These are phyloP conservation scores for Shinisaurus crocodilurus DNA, from an alignment of 2,113 vertebrate species.

Conservation along the genomic window DNA sequence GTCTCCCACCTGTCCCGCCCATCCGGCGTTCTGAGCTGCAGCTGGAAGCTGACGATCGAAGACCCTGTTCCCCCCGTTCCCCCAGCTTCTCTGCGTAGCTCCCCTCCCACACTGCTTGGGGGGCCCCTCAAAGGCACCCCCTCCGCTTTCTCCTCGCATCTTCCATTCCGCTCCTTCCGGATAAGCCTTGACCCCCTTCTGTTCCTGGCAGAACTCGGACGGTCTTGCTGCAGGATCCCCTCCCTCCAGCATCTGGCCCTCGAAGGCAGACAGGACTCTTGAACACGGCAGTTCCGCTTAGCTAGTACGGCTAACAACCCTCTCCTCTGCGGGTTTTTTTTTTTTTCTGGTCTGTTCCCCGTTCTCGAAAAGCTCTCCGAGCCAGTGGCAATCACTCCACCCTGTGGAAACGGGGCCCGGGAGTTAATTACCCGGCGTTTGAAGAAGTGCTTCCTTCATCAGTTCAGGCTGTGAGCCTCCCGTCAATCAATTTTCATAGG, in stretches of 20 bases:
- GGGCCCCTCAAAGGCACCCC: too few species aligned
- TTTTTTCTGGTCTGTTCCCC: not conserved
- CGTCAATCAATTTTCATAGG: not conserved
- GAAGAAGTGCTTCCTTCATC: not conserved
- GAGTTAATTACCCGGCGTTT: not conserved
- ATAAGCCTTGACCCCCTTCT: not conserved
- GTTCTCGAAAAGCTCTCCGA: not conserved
- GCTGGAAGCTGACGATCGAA: not conserved
- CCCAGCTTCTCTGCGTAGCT: not conserved
- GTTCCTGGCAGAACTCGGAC: not conserved
- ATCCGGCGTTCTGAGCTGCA: not conserved
- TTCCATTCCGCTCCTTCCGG: too few species aligned
- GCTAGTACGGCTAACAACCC: too few species aligned
- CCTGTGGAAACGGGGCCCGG: too few species aligned
- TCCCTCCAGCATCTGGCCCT: not conserved
- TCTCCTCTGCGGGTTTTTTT: too few species aligned
- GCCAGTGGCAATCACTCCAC: not conserved
- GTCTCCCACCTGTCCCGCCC: not conserved
- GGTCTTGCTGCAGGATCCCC: too few species aligned
- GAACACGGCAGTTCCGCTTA: too few species aligned
- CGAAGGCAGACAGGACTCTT: too few species aligned
- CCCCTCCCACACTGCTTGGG: not conserved
- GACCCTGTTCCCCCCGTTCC: too few species aligned
- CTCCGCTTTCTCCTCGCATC: too few species aligned
- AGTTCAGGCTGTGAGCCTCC: too few species aligned